Percentiles rank a stretch among this genome's conserved stretches.
These are phyloP conservation scores for Synchiropus splendidus DNA, from an alignment of 2,113 vertebrate species.

Conservation along the genomic window DNA sequence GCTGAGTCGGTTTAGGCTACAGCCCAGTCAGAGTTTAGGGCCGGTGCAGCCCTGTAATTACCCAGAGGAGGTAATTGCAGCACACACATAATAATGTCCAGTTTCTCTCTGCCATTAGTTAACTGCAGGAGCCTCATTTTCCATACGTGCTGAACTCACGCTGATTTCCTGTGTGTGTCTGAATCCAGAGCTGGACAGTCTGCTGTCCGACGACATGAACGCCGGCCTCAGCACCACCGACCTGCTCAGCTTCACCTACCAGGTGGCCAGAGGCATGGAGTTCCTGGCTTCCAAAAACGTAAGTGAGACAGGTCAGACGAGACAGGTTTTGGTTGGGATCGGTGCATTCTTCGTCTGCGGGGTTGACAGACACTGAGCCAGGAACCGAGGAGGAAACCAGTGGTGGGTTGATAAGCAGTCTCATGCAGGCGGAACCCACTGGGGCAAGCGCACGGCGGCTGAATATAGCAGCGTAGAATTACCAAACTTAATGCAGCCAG, in stretches of 20 bases:
- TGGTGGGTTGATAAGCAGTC: conserved; percentile 46
- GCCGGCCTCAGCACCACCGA: conserved; percentile 86
- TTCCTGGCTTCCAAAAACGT: conserved; percentile 97
- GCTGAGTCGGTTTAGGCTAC: conserved; percentile 48
- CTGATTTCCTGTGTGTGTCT: conserved; percentile 8
- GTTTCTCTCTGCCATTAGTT: conserved; percentile 55
- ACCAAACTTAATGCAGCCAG: conserved; percentile 32
- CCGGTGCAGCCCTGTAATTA: conserved; percentile 60
- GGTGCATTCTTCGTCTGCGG: conserved; percentile 3
- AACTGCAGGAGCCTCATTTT: conserved; percentile 49
- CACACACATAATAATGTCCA: conserved; percentile 47
- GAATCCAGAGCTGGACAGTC: conserved; percentile 73
- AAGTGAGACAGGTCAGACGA: conserved; percentile 61
- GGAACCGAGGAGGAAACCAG: conserved; percentile 34
- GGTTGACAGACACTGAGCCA: conserved; percentile 8
- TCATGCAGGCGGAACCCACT: conserved; percentile 31
- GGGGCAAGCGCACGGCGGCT: conserved; percentile 29
- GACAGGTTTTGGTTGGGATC: background rate
- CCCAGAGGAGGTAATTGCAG: conserved; percentile 57
- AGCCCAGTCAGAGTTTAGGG: conserved; percentile 55
- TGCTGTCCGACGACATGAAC: conserved; percentile 77
- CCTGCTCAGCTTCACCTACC: conserved; percentile 94
- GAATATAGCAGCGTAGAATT: conserved; percentile 56
- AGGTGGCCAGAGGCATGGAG: conserved; percentile 95
- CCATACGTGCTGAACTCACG: conserved; percentile 12